Evolutionary conservation across 2,113 vertebrate species (phyloP).

Genomic region (Pardalotus punctatus): DNA sequence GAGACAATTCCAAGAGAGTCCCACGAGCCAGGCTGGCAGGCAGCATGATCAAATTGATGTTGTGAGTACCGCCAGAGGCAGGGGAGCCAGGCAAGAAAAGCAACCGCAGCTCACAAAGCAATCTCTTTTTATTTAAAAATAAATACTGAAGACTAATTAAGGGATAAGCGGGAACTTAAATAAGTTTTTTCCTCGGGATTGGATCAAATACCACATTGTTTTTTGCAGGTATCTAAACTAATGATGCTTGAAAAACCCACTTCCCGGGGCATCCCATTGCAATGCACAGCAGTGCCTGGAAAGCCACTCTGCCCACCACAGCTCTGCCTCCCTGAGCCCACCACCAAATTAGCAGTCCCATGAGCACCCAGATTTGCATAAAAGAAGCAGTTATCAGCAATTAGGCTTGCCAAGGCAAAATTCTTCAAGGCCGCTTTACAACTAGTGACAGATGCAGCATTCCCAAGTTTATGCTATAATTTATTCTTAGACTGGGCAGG

Average conservation of each 20-base stretch:
- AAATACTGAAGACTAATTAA: background rate
- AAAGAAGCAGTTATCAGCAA: slow-evolving; percentile 63
- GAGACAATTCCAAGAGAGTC: background rate
- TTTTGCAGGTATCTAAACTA: background rate
- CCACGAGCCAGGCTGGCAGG: background rate
- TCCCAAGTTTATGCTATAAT: slow-evolving; percentile 42
- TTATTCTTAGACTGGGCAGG: slow-evolving; percentile 12
- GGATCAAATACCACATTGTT: background rate
- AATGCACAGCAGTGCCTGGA: background rate
- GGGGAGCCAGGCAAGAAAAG: background rate
- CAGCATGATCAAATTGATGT: background rate
- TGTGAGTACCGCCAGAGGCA: background rate
- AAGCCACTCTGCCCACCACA: background rate
- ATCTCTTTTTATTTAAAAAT: background rate
- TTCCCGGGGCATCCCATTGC: background rate
- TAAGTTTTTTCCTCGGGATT: background rate
- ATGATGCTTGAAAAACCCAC: background rate
- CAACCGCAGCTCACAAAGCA: background rate
- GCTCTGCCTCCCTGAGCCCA: slow-evolving; percentile 4
- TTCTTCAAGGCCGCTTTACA: slow-evolving; percentile 45
- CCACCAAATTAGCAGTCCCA: background rate
- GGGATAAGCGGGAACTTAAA: background rate
- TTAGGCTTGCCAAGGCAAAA: slow-evolving; percentile 49
- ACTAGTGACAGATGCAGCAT: slow-evolving; percentile 29
- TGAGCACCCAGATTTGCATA: slow-evolving; percentile 20